Base-by-base conservation (phyloP, 2,797 vertebrate species). In the Leucoraja ocellata region DNA sequence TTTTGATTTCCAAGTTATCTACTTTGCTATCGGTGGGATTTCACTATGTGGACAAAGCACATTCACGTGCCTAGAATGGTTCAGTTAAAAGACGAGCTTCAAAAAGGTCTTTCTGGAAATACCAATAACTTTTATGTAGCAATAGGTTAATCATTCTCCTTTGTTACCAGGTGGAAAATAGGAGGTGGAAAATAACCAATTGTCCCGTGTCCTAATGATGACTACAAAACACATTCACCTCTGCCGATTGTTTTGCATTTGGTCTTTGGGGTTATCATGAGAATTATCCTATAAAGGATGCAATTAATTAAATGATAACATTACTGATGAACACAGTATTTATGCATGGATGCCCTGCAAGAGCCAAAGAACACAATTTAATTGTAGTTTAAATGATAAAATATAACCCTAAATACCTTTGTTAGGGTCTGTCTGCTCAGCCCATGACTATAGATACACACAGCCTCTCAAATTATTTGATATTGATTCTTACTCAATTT, bases 401-500 rank as follows among this genome's bases (percentile, higher is more conserved):
- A 65, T 65, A 74, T 71, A 71, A 88, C 28, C n/a, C 1, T 36
- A 18, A 36, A 63, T 14, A 32, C 84, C 58, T 88, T 88, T 13
- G 21, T 16, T 65, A 3, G 84, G 61, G 14, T 32, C 28, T 88
- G 84, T 65, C 61, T 21, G 61, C 16, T 65, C 5, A 5, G 32
- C 84, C 28, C 16, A 32, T 88, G 61, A 18, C 84, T 65, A 2
- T 65, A 13, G n/a, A 5, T 6, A 7, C 58, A 65, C 61, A 65
- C 36, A 63, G 84, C 84, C 28, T 88, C 84, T 65, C n/a, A 65
- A 88, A 65, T 88, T 58, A 32, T 88, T 88, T 32, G n/a, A n/a
- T 18, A 88, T 88, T 32, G 84, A 88, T 88, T 65, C 84, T 63
- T 65, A 36, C 61, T 36, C 84, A 88, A 63, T 61, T 88, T 88